A percentile compares a stretch with the other conserved stretches of the same genome.
phyloP scores from a whole-genome alignment of 2,888 invertebrate genomes.

The Willowsia nigromaculata region DNA sequence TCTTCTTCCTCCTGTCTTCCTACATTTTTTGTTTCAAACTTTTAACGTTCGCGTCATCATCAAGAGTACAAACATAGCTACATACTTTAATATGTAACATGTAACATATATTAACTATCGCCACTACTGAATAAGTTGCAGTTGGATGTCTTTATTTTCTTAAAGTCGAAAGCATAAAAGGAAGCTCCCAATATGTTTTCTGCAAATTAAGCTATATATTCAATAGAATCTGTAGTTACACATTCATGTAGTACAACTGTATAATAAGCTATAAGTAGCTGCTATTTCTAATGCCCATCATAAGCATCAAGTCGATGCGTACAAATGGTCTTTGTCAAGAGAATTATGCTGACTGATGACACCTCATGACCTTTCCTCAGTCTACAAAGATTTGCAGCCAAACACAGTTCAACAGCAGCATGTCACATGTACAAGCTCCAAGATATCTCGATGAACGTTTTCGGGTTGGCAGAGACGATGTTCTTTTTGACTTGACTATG shows the following conservation, averaged over 20 bases:
- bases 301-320: conserved; percentile 10
- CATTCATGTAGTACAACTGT: too few relatives aligned
- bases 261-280: not conserved
- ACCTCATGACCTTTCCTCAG: conserved; percentile 43
- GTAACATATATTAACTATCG: too few relatives aligned
- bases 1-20: not conserved
- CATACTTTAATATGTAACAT: too few relatives aligned
- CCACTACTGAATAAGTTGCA: not conserved
- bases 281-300: not conserved
- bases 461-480: not conserved
- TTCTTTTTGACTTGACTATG: not conserved
- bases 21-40: not conserved
- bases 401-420: not conserved
- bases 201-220: not conserved
- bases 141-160: not conserved
- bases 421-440: not conserved
- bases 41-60: not conserved
- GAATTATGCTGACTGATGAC: conserved; percentile 47
- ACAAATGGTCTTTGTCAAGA: conserved; percentile 40
- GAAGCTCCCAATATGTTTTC: not conserved
- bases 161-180: not conserved
- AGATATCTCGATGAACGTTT: not conserved
- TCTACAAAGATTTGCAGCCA: not conserved
- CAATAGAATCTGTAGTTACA: not conserved
- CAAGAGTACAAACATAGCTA: not conserved